phyloP scores from a whole-genome alignment of 2,888 invertebrate genomes.

The Agrotis clavis region DNA sequence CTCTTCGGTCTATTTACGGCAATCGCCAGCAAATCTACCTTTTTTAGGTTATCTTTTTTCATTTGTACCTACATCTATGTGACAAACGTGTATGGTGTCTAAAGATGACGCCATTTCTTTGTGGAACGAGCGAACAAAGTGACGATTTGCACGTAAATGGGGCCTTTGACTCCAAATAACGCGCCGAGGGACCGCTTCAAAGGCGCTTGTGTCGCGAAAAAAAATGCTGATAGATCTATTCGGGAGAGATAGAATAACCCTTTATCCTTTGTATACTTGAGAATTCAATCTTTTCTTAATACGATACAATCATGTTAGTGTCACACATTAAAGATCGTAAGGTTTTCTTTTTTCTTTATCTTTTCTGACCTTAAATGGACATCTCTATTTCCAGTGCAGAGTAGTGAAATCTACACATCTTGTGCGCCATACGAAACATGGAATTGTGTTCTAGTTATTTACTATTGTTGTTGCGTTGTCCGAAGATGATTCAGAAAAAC shows the following conservation, averaged over 20 bases:
- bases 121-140: constrained; percentile 47
- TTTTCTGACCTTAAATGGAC: neutral
- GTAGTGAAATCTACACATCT: neutral
- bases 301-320: neutral
- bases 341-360: neutral
- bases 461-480: no score
- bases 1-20: no score
- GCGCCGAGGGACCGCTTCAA: constrained; percentile 22
- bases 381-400: neutral
- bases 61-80: neutral
- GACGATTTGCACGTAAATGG: constrained; percentile 59
- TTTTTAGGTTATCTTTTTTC: constrained; percentile 4
- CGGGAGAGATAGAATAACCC: constrained; percentile 5
- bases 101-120: constrained; percentile 41
- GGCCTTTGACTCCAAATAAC: constrained; percentile 24
- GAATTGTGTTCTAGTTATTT: no score
- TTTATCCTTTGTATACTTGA: neutral
- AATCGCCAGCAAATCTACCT: no score
- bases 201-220: constrained; percentile 35
- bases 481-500: no score
- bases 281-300: constrained; percentile 7
- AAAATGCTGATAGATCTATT: constrained; percentile 26
- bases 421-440: neutral
- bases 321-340: neutral
- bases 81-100: constrained; percentile 27